Evolutionary conservation across 2,888 invertebrate genomes (phyloP).

Genomic region (Rhogogaster chlorosoma): DNA sequence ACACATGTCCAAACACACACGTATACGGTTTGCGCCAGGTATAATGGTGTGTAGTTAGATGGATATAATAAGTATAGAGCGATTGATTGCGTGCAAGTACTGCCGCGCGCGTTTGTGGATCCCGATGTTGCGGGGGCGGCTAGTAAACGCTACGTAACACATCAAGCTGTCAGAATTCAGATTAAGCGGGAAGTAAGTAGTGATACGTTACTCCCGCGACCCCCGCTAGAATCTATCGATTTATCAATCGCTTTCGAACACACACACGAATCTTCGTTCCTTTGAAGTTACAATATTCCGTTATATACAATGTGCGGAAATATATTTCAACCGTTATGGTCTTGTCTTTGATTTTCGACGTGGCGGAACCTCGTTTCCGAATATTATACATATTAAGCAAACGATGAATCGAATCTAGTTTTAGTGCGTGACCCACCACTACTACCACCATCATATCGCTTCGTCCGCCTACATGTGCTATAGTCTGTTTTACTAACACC

Average conservation of each 20-base stretch:
- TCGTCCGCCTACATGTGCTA: background rate
- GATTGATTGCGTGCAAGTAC: constrained; percentile 8
- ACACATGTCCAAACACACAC: background rate
- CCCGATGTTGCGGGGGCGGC: background rate
- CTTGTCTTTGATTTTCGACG: background rate
- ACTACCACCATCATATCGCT: background rate
- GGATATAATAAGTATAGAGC: background rate
- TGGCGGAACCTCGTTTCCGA: background rate
- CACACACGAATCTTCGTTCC: background rate
- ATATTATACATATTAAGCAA: background rate
- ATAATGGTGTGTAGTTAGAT: background rate
- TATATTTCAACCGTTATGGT: background rate
- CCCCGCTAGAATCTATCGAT: background rate
- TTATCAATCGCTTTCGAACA: background rate
- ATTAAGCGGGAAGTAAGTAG: constrained; percentile 19
- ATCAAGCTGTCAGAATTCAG: constrained; percentile 23
- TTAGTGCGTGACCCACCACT: background rate
- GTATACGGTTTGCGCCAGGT: background rate
- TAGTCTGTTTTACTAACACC: background rate
- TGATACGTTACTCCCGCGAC: background rate
- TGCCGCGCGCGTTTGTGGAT: background rate
- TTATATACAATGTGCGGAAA: background rate
- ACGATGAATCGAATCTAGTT: constrained; percentile 16
- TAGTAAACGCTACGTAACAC: background rate
- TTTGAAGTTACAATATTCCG: background rate